phyloP scores from a whole-genome alignment of 2,888 invertebrate species.

The Drosophila subquinaria region DNA sequence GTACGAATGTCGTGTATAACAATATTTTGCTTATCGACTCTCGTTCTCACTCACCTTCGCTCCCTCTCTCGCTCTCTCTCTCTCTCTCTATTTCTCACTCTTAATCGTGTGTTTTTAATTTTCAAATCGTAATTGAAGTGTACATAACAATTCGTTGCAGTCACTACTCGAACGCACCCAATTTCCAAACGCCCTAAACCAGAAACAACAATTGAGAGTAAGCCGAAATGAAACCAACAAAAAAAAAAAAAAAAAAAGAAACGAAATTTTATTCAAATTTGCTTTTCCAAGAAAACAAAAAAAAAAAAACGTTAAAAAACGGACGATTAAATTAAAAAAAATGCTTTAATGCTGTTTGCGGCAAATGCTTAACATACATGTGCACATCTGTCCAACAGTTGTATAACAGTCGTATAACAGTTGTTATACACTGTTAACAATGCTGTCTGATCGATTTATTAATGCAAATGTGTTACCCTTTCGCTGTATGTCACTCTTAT shows the following conservation, averaged over 20 bases:
- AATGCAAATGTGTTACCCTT: background rate
- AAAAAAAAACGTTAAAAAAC: background rate
- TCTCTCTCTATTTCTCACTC: constrained; percentile 19
- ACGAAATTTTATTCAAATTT: constrained; percentile 25
- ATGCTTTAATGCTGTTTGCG: constrained; percentile 15
- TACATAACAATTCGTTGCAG: constrained; percentile 88
- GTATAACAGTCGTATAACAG: constrained; percentile 11
- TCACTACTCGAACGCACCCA: constrained; percentile 95
- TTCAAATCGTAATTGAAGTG: constrained; percentile 55
- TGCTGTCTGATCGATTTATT: background rate
- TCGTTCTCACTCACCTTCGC: constrained; percentile 12
- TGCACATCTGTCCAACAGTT: constrained; percentile 17
- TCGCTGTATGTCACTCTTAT: background rate
- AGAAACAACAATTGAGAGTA: constrained; percentile 96
- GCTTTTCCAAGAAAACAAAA: background rate
- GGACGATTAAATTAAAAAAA: constrained; percentile 3
- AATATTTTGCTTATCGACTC: constrained; percentile 1
- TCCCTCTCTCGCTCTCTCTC: constrained; percentile 9
- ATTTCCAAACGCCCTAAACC: constrained; percentile 92
- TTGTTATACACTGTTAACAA: background rate
- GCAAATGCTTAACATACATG: constrained; percentile 4
- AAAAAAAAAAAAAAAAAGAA: constrained; percentile 66
- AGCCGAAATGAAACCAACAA: constrained; percentile 85
- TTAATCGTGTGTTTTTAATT: constrained; percentile 29
- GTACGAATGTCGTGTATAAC: constrained; percentile 30